A percentile compares a stretch with the other conserved stretches of the same genome.
phyloP scores from a whole-genome alignment of 2,113 vertebrate genomes.

The Hippotragus niger region DNA sequence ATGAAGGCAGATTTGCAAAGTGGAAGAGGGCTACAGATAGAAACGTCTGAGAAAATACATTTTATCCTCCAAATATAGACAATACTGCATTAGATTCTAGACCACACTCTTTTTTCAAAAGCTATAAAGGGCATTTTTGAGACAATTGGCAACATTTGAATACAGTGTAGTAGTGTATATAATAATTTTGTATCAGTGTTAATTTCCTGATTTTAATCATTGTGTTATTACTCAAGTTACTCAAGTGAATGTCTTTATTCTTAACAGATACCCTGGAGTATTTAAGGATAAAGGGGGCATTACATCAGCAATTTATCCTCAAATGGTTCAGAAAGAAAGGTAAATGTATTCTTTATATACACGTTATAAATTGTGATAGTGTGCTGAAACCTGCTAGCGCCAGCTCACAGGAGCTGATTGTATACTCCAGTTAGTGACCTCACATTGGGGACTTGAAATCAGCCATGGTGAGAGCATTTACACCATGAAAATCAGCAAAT shows the following conservation, averaged over 20 bases:
- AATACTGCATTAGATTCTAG: constrained; percentile 5
- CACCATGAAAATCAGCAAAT: constrained; percentile 10
- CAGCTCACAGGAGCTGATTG: not conserved
- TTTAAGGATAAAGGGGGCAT: not conserved
- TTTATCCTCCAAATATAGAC: constrained; percentile 28
- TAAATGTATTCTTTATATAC: not conserved
- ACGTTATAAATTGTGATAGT: not conserved
- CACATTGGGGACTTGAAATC: not conserved
- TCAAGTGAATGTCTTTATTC: not conserved
- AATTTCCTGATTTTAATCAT: constrained; percentile 7
- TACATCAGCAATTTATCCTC: not conserved
- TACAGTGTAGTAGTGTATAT: not conserved
- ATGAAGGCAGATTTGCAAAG: constrained; percentile 24
- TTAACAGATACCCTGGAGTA: not conserved
- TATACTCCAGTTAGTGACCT: not conserved
- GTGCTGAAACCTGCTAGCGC: not conserved
- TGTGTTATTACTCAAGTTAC: not conserved
- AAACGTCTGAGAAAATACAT: constrained; percentile 48
- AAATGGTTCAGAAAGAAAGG: constrained; percentile 20
- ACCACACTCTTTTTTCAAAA: not conserved
- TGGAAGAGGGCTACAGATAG: constrained; percentile 39
- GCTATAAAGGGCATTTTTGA: not conserved
- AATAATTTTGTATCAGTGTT: not conserved
- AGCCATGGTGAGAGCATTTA: not conserved
- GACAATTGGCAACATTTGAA: not conserved